phyloP scores from a whole-genome alignment of 2,797 vertebrate species.

The Aldrovandia affinis region DNA sequence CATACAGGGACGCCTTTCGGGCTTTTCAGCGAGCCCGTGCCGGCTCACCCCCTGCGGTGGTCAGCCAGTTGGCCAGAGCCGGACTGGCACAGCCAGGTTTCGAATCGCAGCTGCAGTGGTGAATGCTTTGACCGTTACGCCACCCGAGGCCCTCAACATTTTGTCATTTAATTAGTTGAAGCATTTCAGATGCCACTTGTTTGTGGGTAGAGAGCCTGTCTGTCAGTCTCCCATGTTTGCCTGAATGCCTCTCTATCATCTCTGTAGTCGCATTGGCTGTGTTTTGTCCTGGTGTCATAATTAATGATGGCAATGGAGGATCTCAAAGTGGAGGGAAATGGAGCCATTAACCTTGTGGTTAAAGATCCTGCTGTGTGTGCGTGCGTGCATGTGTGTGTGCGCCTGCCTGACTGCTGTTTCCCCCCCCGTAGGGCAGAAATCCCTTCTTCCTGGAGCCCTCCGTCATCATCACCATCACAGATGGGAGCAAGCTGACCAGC shows the following conservation, averaged over 20 bases:
- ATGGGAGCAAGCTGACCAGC: conserved; percentile 91
- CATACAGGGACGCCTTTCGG: too few relatives aligned
- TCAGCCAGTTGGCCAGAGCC: too few relatives aligned
- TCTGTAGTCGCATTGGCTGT: not conserved
- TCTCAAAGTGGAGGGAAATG: not conserved
- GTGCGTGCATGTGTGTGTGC: conserved; percentile 47
- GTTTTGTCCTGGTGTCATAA: not conserved
- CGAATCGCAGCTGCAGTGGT: too few relatives aligned
- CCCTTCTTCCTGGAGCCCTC: conserved; percentile 95
- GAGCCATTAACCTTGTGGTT: not conserved
- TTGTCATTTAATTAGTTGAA: too few relatives aligned
- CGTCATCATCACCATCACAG: conserved; percentile 93
- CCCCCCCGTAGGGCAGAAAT: conserved; percentile 83
- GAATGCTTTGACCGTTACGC: too few relatives aligned
- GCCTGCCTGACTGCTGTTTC: not conserved
- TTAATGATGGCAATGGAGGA: not conserved
- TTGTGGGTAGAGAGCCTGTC: too few relatives aligned
- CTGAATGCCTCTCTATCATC: not conserved
- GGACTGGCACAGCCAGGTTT: too few relatives aligned
- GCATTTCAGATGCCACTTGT: too few relatives aligned
- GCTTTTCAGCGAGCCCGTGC: too few relatives aligned
- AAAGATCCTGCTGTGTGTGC: conserved; percentile 6
- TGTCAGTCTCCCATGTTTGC: too few relatives aligned
- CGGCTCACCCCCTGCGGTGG: too few relatives aligned
- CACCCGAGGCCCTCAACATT: too few relatives aligned